These are phyloP conservation scores for Eledona agricola DNA, from an alignment of 2,888 invertebrate genomes.

Conservation along the genomic window DNA sequence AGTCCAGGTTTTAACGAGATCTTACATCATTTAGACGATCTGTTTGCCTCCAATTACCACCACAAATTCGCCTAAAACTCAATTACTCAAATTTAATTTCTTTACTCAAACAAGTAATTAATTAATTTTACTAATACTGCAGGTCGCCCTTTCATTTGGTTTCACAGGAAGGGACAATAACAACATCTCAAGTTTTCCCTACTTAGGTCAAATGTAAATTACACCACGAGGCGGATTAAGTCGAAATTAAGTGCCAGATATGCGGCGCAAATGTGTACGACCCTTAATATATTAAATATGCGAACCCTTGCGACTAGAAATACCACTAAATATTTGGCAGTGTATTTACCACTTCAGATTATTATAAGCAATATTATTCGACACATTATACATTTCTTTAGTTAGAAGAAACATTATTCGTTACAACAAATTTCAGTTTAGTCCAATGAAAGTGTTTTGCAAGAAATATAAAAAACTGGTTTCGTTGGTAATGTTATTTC, in stretches of 20 bases:
- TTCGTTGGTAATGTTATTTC: no score
- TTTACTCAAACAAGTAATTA: no score
- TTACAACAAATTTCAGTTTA: no score
- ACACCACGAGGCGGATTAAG: slow-evolving; percentile 38
- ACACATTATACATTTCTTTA: slow-evolving; percentile 1
- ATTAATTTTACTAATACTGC: no score
- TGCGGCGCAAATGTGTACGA: slow-evolving; percentile 36
- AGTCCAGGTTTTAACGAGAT: slow-evolving; percentile 30
- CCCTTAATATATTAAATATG: slow-evolving; percentile 39
- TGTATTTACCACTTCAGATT: slow-evolving; percentile 23
- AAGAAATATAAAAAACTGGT: no score
- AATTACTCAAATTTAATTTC: slow-evolving; percentile 8
- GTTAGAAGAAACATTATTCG: not conserved
- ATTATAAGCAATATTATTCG: slow-evolving; percentile 1
- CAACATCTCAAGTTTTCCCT: slow-evolving; percentile 30
- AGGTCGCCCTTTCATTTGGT: slow-evolving; percentile 26
- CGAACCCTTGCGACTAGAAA: slow-evolving; percentile 38
- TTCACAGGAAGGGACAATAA: slow-evolving; percentile 18
- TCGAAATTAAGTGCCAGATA: slow-evolving; percentile 40
- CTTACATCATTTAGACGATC: slow-evolving; percentile 30
- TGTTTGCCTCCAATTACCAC: slow-evolving; percentile 28
- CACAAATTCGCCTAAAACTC: slow-evolving; percentile 16
- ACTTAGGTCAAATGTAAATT: slow-evolving; percentile 37
- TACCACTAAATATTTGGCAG: slow-evolving; percentile 36
- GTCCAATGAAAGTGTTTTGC: no score